A percentile compares a stretch with the other conserved stretches of the same genome.
These are phyloP conservation scores for Hoplostethus atlanticus DNA, from an alignment of 2,797 vertebrate genomes.

Conservation along the genomic window DNA sequence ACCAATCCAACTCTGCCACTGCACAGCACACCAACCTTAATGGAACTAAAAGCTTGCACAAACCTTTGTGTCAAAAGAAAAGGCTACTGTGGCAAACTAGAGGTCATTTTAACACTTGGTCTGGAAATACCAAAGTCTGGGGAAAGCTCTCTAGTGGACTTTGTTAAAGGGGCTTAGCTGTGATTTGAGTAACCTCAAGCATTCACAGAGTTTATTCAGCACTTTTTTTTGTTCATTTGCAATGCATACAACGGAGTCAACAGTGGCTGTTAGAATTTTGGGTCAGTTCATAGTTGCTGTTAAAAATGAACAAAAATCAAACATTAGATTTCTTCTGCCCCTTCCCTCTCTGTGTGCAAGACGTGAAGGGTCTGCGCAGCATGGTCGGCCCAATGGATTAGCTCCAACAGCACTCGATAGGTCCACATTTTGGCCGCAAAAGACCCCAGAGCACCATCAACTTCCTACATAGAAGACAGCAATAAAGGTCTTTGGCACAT, in stretches of 20 bases:
- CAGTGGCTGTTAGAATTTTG: constrained; percentile 64
- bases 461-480: constrained; percentile 68
- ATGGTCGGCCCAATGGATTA: constrained; percentile 84
- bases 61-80: constrained; percentile 52
- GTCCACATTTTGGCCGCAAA: constrained; percentile 84
- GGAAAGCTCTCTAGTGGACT: constrained; percentile 53
- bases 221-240: constrained; percentile 29
- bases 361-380: constrained; percentile 77
- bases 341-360: constrained; percentile 73
- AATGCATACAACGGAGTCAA: constrained; percentile 34
- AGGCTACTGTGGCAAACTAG: constrained; percentile 51
- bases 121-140: constrained; percentile 72
- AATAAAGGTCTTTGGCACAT: not conserved
- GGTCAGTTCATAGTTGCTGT: constrained; percentile 34
- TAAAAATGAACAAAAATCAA: not conserved
- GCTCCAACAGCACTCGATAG: constrained; percentile 82
- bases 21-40: constrained; percentile 39
- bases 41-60: constrained; percentile 21
- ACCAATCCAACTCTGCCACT: constrained; percentile 26
- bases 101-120: constrained; percentile 67
- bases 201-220: constrained; percentile 29
- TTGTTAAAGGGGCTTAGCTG: constrained; percentile 66
- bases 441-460: constrained; percentile 73
- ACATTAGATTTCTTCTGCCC: constrained; percentile 64
- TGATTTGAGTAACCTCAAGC: constrained; percentile 52